Percentiles rank a stretch among this genome's conserved stretches.
Evolutionary conservation across 2,797 vertebrate genomes (phyloP).

Genomic region (Erpetoichthys calabaricus): DNA sequence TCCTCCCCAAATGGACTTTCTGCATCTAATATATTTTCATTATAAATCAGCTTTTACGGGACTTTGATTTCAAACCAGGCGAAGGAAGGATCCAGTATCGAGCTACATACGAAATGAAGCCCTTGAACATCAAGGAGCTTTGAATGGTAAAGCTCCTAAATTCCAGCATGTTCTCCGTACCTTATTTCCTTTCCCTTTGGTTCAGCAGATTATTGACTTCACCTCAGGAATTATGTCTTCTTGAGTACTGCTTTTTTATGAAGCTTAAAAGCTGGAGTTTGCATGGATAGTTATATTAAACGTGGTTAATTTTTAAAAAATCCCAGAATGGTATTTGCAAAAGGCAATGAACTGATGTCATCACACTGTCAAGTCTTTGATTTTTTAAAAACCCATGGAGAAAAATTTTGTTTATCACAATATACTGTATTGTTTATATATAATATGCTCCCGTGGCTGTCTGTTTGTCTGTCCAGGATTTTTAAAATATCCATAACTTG

Average conservation of each 20-base stretch:
- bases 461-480: too few species aligned
- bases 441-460: too few species aligned
- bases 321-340: slow-evolving; percentile 7
- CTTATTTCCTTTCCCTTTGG: neutral
- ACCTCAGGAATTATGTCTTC: neutral
- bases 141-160: neutral
- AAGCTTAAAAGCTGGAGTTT: slow-evolving; percentile 9
- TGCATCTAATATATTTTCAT: neutral
- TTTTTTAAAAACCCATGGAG: slow-evolving; percentile 22
- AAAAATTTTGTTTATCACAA: slow-evolving; percentile 2
- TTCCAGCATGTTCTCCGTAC: too few species aligned
- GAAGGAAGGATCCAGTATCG: neutral
- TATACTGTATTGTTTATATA: too few species aligned
- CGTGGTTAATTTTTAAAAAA: too few species aligned
- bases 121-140: neutral
- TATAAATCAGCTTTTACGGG: neutral
- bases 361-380: slow-evolving; percentile 15
- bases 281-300: slow-evolving; percentile 17
- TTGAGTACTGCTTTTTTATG: neutral
- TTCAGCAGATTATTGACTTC: neutral
- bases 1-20: neutral
- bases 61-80: neutral
- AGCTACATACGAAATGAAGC: neutral
- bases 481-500: too few species aligned
- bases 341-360: slow-evolving; percentile 18